phyloP scores from a whole-genome alignment of 1,140 invertebrate species.

The Drepana arcuata region DNA sequence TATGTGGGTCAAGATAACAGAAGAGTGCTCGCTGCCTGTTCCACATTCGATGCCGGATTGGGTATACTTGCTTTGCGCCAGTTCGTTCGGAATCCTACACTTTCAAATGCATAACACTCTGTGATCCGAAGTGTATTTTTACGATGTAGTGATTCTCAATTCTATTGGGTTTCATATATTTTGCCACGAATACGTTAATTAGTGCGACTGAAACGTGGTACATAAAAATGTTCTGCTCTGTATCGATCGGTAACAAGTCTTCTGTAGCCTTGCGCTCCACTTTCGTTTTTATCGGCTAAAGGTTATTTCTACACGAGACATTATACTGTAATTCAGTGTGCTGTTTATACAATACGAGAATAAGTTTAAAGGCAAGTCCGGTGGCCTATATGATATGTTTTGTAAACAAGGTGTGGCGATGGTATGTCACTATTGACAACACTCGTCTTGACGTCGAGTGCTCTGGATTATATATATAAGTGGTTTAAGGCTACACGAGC shows the following conservation, averaged over 20 bases:
- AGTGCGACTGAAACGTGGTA: slow-evolving; percentile 7
- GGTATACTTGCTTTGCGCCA: slow-evolving; percentile 1
- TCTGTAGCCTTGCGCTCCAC: slow-evolving; percentile 19
- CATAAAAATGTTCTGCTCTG: slow-evolving; percentile 9
- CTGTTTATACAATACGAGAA: no score
- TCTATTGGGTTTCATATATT: no score
- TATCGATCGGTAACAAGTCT: slow-evolving; percentile 18
- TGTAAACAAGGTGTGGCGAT: slow-evolving; percentile 27
- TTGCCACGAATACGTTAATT: slow-evolving; percentile 5
- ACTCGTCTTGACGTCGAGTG: no score
- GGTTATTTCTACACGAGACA: slow-evolving; percentile 12
- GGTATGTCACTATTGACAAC: no score
- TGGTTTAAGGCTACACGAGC: no score
- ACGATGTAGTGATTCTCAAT: no score
- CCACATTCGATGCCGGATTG: slow-evolving; percentile 18
- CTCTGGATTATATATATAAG: no score
- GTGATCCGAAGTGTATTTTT: no score
- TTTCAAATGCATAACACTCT: no score
- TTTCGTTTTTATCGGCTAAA: slow-evolving; percentile 23
- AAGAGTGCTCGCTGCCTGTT: slow-evolving; percentile 26
- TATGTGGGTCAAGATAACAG: slow-evolving; percentile 57
- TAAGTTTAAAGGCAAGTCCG: no score
- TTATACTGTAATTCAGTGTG: slow-evolving; percentile 6
- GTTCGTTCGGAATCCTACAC: no score
- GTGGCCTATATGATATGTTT: slow-evolving; percentile 17